These are phyloP conservation scores for Paramormyrops hopkinsi DNA, from an alignment of 2,797 vertebrate genomes.

Conservation along the genomic window DNA sequence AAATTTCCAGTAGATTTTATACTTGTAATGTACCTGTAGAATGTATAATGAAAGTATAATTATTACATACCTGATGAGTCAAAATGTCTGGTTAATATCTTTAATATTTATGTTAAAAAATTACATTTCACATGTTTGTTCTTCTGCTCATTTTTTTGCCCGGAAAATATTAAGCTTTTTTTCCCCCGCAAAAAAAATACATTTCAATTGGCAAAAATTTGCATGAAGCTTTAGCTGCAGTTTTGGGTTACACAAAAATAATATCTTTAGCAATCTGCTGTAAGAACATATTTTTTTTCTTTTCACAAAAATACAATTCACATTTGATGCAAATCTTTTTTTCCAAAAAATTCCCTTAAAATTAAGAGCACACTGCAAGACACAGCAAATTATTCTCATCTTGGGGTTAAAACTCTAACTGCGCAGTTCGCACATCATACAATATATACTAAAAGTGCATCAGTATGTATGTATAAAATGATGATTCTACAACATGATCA, in stretches of 20 bases:
- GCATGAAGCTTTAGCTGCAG: slow-evolving; percentile 77
- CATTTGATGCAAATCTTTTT: slow-evolving; percentile 49
- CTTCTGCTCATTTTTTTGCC: slow-evolving; percentile 9
- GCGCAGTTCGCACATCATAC: slow-evolving; percentile 61
- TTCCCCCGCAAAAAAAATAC: slow-evolving; percentile 63
- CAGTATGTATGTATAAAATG: slow-evolving; percentile 60
- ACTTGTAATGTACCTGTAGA: background rate
- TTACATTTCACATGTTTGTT: slow-evolving; percentile 27
- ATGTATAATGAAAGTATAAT: slow-evolving; percentile 24
- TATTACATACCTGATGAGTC: slow-evolving; percentile 27
- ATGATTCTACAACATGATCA: slow-evolving; percentile 55
- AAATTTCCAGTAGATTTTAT: background rate
- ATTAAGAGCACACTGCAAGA: slow-evolving; percentile 52
- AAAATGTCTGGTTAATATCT: slow-evolving; percentile 59
- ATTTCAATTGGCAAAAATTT: slow-evolving; percentile 81
- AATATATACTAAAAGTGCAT: slow-evolving; percentile 76
- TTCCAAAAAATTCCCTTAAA: slow-evolving; percentile 36
- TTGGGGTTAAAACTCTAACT: slow-evolving; percentile 35
- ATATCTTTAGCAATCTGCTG: slow-evolving; percentile 64
- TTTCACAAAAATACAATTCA: slow-evolving; percentile 65
- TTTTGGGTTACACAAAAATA: slow-evolving; percentile 77
- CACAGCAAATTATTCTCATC: slow-evolving; percentile 47
- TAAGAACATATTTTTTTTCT: slow-evolving; percentile 65
- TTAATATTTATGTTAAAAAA: slow-evolving; percentile 66
- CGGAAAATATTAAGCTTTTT: slow-evolving; percentile 56